These are phyloP conservation scores for Lamellibrachia columna DNA, from an alignment of 2,888 invertebrate species.

Conservation along the genomic window DNA sequence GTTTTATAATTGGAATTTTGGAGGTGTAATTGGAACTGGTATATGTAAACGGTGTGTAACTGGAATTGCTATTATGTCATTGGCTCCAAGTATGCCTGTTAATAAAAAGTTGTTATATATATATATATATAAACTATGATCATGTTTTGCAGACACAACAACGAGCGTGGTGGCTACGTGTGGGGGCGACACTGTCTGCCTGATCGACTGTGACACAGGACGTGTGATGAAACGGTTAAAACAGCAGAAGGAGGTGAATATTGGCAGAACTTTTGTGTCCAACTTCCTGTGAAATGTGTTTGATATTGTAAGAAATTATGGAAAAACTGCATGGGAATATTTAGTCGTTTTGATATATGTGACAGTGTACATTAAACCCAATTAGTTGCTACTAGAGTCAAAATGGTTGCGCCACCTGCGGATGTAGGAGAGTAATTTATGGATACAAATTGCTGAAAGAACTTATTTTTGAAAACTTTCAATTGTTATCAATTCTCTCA, in stretches of 20 bases:
- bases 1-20: no score
- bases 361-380: not conserved
- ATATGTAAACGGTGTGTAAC: no score
- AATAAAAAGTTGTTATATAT: no score
- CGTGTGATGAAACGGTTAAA: slow-evolving; percentile 66
- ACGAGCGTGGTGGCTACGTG: slow-evolving; percentile 68
- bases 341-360: not conserved
- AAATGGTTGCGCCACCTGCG: not conserved
- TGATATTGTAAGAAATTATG: not conserved
- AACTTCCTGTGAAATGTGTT: not conserved
- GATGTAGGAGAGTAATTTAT: no score
- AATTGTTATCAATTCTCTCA: not conserved
- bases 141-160: slow-evolving; percentile 51
- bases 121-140: no score
- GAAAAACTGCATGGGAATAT: not conserved
- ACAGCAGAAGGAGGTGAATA: slow-evolving; percentile 44
- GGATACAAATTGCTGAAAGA: not conserved
- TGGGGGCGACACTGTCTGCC: slow-evolving; percentile 68
- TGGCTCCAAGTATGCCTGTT: no score
- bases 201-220: slow-evolving; percentile 67
- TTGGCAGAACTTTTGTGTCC: not conserved
- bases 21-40: no score
- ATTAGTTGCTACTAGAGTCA: not conserved
- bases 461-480: not conserved
- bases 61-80: no score